phyloP scores from a whole-genome alignment of 1,140 invertebrate genomes.

The Stegodyphus mimosarum region DNA sequence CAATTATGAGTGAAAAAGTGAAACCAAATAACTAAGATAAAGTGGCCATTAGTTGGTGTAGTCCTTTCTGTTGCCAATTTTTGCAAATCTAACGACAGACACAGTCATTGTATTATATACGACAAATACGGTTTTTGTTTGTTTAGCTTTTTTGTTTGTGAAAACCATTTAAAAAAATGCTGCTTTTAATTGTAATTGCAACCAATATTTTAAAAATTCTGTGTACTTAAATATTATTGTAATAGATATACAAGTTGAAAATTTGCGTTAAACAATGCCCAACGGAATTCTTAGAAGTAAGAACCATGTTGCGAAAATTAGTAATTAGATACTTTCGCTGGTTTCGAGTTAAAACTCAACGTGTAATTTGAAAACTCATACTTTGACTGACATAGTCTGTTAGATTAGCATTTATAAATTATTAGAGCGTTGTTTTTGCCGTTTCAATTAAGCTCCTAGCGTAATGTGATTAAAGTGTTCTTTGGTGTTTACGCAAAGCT shows the following conservation, averaged over 20 bases:
- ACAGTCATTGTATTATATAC: conserved; percentile 26
- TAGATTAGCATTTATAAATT: conserved; percentile 41
- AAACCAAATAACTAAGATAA: not conserved
- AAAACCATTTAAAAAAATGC: no score
- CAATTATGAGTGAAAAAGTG: not conserved
- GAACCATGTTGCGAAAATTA: not conserved
- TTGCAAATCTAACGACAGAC: conserved; percentile 35
- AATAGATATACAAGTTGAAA: no score
- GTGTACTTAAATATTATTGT: no score
- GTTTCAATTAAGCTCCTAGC: conserved; percentile 42
- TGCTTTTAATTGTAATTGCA: no score
- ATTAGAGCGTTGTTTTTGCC: conserved; percentile 9
- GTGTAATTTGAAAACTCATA: not conserved
- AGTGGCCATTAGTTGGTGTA: no score
- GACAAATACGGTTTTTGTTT: no score
- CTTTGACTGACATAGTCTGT: conserved; percentile 37
- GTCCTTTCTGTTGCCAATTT: not conserved
- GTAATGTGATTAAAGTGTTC: conserved; percentile 51
- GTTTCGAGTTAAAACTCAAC: not conserved
- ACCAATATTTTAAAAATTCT: no score
- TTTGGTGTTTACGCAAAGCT: conserved; percentile 52
- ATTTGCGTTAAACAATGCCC: no score
- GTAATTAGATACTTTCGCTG: not conserved
- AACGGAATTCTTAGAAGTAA: no score
- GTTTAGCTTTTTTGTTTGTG: no score